phyloP scores from a whole-genome alignment of 2,888 invertebrate genomes.

The Aethes cnicana region DNA sequence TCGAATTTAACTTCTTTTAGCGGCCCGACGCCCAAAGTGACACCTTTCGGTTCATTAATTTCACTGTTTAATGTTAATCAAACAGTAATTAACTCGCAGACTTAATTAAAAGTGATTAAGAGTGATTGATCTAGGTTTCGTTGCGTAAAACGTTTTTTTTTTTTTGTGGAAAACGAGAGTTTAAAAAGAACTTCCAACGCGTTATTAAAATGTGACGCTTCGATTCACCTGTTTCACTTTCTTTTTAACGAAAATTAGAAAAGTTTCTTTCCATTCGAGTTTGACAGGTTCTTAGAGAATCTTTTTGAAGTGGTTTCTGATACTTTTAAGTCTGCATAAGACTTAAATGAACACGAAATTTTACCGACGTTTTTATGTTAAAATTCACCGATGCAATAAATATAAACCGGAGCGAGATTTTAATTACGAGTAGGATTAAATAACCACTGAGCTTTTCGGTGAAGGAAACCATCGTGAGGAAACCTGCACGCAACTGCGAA shows the following conservation, averaged over 20 bases:
- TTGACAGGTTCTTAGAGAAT: neutral
- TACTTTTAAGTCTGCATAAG: neutral
- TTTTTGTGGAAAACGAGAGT: neutral
- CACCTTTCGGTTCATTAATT: neutral
- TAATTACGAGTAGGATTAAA: too few species aligned
- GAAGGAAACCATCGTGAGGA: too few species aligned
- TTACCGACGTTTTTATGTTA: too few species aligned
- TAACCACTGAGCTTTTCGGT: too few species aligned
- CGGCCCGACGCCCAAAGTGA: neutral
- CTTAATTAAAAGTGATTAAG: constrained; percentile 4
- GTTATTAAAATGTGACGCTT: constrained; percentile 7
- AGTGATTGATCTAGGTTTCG: constrained; percentile 1
- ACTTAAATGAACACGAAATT: too few species aligned
- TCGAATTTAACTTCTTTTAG: neutral
- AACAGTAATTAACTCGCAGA: constrained; percentile 5
- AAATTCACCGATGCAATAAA: too few species aligned
- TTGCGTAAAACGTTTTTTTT: neutral
- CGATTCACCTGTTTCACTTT: neutral
- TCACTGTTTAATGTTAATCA: constrained; percentile 3
- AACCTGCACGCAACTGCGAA: too few species aligned
- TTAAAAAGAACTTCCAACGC: neutral
- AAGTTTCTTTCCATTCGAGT: neutral
- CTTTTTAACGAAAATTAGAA: too few species aligned
- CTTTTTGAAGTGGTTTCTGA: neutral
- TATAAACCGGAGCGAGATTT: too few species aligned